Evolutionary conservation across 1,140 invertebrate genomes (phyloP).

Genomic region (Radopholus similis): DNA sequence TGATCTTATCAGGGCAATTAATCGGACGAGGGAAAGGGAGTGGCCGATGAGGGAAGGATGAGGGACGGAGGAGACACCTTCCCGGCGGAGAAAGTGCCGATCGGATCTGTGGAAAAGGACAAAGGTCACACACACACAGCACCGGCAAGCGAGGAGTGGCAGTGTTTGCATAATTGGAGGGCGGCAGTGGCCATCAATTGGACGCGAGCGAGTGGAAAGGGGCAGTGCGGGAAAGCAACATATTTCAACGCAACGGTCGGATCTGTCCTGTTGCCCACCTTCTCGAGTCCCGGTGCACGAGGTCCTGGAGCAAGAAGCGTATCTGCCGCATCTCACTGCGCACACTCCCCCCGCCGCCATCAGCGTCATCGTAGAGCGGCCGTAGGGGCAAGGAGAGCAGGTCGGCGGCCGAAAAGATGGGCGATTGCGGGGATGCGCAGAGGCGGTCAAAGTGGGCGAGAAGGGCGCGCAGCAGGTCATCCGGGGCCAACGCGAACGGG

Average conservation of each 20-base stretch:
- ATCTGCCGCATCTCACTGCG: constrained; percentile 13
- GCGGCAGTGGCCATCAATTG: not conserved
- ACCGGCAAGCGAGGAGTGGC: not conserved
- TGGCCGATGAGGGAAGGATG: not conserved
- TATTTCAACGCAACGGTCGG: not conserved
- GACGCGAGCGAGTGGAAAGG: not conserved
- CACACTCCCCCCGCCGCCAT: not conserved
- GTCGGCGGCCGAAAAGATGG: constrained; percentile 36
- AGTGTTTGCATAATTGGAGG: not conserved
- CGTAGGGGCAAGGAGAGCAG: constrained; percentile 23
- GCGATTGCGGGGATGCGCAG: not conserved
- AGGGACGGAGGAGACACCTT: not conserved
- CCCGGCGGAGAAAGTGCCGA: not conserved
- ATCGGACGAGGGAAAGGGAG: constrained; percentile 3
- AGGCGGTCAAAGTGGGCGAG: constrained; percentile 27
- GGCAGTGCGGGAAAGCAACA: not conserved
- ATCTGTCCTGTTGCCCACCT: not conserved
- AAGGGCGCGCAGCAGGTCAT: not conserved
- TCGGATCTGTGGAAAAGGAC: not conserved
- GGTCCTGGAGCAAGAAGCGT: constrained; percentile 23
- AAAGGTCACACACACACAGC: not conserved
- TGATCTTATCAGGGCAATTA: not conserved
- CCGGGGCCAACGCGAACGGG: too few relatives aligned
- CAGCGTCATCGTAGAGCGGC: constrained; percentile 8
- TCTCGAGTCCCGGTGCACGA: not conserved